Evolutionary conservation across 2,113 vertebrate species (phyloP).

Genomic region (Felis chaus): DNA sequence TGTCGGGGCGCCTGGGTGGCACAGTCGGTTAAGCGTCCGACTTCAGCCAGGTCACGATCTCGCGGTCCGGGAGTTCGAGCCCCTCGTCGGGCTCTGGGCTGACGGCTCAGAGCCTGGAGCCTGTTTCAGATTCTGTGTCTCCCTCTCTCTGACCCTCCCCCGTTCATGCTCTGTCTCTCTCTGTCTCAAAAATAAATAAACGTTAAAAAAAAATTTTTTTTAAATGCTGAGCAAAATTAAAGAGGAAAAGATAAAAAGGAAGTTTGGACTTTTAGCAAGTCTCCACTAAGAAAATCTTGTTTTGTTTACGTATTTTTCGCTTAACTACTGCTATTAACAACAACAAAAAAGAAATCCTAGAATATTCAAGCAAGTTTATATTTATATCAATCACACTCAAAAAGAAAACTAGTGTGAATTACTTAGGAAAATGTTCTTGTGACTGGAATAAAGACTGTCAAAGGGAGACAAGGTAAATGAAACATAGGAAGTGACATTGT

Average conservation of each 20-base stretch:
- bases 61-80: too few species aligned
- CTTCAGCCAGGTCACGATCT: too few species aligned
- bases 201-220: background rate
- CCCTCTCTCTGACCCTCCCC: too few species aligned
- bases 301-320: background rate
- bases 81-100: too few species aligned
- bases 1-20: background rate
- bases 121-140: too few species aligned
- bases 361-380: background rate
- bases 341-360: background rate
- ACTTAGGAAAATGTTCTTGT: background rate
- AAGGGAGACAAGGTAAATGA: background rate
- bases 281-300: background rate
- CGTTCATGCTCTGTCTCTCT: too few species aligned
- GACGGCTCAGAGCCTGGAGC: too few species aligned
- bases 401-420: slow-evolving; percentile 5
- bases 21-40: too few species aligned
- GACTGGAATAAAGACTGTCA: background rate
- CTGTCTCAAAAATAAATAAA: too few species aligned
- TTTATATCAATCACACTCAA: background rate
- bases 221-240: background rate
- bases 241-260: background rate
- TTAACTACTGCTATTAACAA: background rate
- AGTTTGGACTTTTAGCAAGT: background rate
- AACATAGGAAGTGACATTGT: background rate